Conservation (phyloP, 2,113 vertebrate genomes). For the Litocranius walleri region DNA sequence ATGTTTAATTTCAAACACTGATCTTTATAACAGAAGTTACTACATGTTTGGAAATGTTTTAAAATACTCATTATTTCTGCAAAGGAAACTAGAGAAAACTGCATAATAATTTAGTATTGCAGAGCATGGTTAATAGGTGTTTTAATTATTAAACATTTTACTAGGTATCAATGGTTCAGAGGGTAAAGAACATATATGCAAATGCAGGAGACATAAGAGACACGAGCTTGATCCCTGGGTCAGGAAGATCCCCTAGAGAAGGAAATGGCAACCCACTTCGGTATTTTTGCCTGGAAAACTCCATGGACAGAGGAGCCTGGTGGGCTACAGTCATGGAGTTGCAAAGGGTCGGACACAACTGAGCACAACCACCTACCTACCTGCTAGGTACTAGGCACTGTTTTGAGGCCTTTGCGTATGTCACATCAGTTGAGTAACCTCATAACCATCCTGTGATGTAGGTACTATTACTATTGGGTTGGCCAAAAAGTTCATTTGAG, state of each 20-base stretch:
- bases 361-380: not conserved
- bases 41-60: not conserved
- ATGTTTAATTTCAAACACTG: not conserved
- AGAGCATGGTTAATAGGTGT: not conserved
- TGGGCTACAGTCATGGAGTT: accelerated
- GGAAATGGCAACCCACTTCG: not conserved
- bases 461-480: not conserved
- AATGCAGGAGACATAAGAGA: not conserved
- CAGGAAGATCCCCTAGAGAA: not conserved
- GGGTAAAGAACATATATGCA: not conserved
- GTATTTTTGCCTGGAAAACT: not conserved
- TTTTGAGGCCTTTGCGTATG: not conserved
- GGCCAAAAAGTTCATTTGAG: not conserved
- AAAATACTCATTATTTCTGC: not conserved
- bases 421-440: not conserved
- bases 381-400: not conserved
- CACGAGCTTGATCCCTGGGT: not conserved
- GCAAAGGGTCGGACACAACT: not conserved
- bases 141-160: not conserved
- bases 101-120: not conserved
- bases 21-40: not conserved
- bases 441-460: not conserved
- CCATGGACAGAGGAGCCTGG: not conserved
- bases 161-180: not conserved
- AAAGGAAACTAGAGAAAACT: not conserved